phyloP scores from a whole-genome alignment of 64 coral and sea anemone species.

The Acropora tenuis region DNA sequence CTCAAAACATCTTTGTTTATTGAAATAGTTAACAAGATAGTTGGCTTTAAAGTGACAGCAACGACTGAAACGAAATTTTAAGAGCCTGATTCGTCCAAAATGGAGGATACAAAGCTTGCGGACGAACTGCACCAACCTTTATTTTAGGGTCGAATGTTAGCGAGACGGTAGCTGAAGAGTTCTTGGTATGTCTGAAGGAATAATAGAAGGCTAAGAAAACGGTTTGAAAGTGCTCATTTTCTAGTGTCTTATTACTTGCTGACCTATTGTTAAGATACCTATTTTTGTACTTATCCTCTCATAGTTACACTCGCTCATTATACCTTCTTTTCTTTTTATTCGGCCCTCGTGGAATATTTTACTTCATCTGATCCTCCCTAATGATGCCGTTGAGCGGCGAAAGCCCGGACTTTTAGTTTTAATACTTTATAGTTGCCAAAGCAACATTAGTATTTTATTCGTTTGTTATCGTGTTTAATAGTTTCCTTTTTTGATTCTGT shows the following conservation, averaged over 20 bases:
- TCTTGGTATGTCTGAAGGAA: constrained; percentile 11
- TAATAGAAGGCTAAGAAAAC: background rate
- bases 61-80: constrained; percentile 67
- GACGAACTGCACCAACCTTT: constrained; percentile 55
- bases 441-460: too few species aligned
- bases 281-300: too few species aligned
- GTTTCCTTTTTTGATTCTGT: too few species aligned
- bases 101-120: constrained; percentile 60
- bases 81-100: constrained; percentile 20
- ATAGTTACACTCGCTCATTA: too few species aligned
- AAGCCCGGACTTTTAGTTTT: too few species aligned
- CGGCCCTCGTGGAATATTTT: too few species aligned
- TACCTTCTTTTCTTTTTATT: too few species aligned
- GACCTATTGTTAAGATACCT: too few species aligned
- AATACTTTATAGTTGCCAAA: too few species aligned
- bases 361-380: too few species aligned
- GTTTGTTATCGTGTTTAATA: too few species aligned
- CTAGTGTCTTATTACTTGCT: background rate
- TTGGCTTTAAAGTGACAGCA: constrained; percentile 70
- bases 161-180: constrained; percentile 38
- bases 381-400: too few species aligned
- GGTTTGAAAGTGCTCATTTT: background rate
- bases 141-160: constrained; percentile 59
- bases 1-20: constrained; percentile 71
- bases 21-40: constrained; percentile 64